Conservation (phyloP, 2,888 invertebrate genomes). For the Phyllotreta striolata region DNA sequence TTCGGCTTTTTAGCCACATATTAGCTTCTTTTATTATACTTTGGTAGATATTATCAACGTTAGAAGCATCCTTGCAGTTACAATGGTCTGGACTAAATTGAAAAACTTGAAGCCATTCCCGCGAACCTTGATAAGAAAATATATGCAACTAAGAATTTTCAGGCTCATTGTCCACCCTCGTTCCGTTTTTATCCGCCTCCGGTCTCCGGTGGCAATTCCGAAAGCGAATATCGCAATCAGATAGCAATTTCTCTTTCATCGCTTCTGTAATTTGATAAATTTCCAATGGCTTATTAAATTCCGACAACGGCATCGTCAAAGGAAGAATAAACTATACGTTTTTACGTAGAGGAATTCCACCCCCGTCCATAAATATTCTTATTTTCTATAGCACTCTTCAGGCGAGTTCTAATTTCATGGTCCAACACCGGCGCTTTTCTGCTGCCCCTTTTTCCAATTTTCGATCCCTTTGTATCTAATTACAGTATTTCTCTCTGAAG, state of each 20-base stretch:
- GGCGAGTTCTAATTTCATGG: constrained; percentile 59
- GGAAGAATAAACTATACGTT: constrained; percentile 33
- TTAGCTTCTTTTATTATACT: no score
- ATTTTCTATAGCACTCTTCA: constrained; percentile 55
- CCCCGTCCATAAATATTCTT: constrained; percentile 50
- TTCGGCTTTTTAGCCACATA: no score
- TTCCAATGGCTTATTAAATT: constrained; percentile 36
- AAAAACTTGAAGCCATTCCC: constrained; percentile 1
- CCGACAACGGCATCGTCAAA: constrained; percentile 23
- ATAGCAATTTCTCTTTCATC: constrained; percentile 24
- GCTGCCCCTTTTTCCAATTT: constrained; percentile 55
- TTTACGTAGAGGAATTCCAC: constrained; percentile 43
- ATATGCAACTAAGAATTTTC: constrained; percentile 10
- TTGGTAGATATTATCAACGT: no score
- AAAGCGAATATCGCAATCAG: constrained; percentile 17
- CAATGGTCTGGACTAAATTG: neutral
- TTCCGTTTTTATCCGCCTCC: constrained; percentile 5
- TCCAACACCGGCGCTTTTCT: constrained; percentile 54
- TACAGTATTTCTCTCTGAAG: constrained; percentile 58
- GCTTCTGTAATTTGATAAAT: constrained; percentile 34
- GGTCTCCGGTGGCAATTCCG: constrained; percentile 6
- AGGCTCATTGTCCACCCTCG: constrained; percentile 21
- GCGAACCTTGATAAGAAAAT: neutral
- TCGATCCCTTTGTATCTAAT: constrained; percentile 58
- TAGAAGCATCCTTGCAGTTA: no score